Percentiles rank a stretch among this genome's conserved stretches.
Conservation (phyloP, 2,113 vertebrate species). For the Sander vitreus region DNA sequence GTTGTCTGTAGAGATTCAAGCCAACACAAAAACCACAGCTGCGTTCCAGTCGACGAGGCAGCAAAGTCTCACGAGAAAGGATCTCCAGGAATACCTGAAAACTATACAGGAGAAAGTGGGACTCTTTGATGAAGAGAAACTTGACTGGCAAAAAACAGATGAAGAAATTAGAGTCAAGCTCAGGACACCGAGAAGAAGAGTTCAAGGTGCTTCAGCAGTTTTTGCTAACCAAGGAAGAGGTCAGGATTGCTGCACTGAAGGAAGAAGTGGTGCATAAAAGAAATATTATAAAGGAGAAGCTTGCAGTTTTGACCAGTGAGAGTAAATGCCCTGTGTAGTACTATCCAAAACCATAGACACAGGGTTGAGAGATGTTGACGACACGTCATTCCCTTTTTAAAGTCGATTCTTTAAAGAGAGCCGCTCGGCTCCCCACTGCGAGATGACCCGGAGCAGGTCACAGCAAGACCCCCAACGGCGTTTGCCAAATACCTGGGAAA, state of each 20-base stretch:
- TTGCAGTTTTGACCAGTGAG: fast-evolving
- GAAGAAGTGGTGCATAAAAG: background rate
- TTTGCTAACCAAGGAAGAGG: background rate
- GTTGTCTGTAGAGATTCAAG: background rate
- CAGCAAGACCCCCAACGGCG: background rate
- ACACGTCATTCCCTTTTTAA: background rate
- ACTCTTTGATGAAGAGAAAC: background rate
- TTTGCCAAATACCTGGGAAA: constrained; percentile 13
- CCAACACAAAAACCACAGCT: background rate
- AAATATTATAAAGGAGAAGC: background rate
- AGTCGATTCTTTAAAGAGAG: fast-evolving
- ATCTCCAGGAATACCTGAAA: fast-evolving
- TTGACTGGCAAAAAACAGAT: fast-evolving
- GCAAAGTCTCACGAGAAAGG: fast-evolving
- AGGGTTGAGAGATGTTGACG: background rate
- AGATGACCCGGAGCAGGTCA: background rate
- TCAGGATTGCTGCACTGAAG: background rate
- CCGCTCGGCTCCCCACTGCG: constrained; percentile 7
- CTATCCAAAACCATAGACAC: background rate
- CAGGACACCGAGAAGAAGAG: background rate
- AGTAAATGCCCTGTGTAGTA: background rate
- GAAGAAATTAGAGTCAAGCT: background rate
- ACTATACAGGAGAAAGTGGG: background rate
- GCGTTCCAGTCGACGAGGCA: background rate
- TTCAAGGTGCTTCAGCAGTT: background rate